Evolutionary conservation across 1,140 invertebrate genomes (phyloP), one percentile per base, ranked within the genome.

Genomic region (Scaptodrosophila lebanonensis): DNA sequence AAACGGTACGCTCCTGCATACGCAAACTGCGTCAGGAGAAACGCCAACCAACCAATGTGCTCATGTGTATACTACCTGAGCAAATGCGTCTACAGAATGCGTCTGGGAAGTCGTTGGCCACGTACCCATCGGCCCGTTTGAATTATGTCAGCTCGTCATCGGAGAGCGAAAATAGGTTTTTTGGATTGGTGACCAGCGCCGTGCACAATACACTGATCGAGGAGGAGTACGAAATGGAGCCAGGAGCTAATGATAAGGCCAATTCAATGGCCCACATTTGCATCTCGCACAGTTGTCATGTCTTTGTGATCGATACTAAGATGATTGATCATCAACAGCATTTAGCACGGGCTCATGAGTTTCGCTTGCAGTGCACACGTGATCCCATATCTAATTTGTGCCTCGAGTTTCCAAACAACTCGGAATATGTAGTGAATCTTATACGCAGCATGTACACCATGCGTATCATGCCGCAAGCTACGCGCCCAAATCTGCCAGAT

Each of bases 301-400:
- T 98, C 0, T 99, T 99, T 86, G 95, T 95, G 58, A 93, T 97
- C 9, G 95, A 98, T 79, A 92, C 94, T 0, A 93, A 95, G 77
- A 88, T 96, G 30, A 91, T 92, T 0, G 94, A 97, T 85, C 93
- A 97, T 85, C 89, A 89, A 27, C 91, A 92, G 22, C 97, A 98
- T 88, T 86, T 89, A 16, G 87, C 89, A n/a, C 90, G 92, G 85
- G 95, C 95, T 1, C 90, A 91, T 58, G 91, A 90, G 51, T 96
- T 96, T 88, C 91, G 92, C 68, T 90, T 96, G 35, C 88, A 89
- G n/a, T 96, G 95, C 79, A 93, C 93, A 1, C 87, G 90, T 44
- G 91, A 93, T 88, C 88, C 91, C 30, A 89, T 91, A 5, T 90
- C 90, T 2, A 91, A 92, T 51, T 83, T 91, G 5, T 97, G 96